Evolutionary conservation across 2,113 vertebrate species (phyloP).

Genomic region (Talpa occidentalis): DNA sequence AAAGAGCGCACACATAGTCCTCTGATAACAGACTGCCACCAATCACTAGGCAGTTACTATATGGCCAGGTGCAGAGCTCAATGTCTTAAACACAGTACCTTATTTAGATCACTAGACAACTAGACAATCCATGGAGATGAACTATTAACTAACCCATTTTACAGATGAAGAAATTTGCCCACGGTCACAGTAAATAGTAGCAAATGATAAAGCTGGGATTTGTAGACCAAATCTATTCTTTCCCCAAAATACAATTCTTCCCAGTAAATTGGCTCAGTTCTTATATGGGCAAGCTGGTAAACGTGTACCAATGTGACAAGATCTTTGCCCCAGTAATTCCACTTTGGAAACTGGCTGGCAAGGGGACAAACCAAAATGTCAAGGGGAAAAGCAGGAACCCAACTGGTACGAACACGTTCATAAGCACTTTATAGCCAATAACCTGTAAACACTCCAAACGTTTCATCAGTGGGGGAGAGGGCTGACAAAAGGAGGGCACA

Average conservation of each 20-base stretch:
- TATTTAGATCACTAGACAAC: constrained; percentile 15
- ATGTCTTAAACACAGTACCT: neutral
- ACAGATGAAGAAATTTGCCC: neutral
- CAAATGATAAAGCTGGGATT: neutral
- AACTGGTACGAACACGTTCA: neutral
- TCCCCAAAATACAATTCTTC: neutral
- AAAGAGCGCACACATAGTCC: neutral
- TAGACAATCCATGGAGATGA: constrained; percentile 22
- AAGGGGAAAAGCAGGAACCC: neutral
- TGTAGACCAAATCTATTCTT: neutral
- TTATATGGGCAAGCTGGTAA: neutral
- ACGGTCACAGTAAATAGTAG: neutral
- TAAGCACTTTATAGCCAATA: neutral
- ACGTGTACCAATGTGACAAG: neutral
- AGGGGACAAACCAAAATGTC: neutral
- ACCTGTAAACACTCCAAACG: neutral
- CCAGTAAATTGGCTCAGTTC: neutral
- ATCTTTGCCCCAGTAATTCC: neutral
- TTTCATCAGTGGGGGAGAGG: neutral
- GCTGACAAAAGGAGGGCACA: neutral
- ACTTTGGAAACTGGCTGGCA: neutral
- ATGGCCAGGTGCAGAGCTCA: neutral
- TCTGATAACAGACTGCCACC: neutral
- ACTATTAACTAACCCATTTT: constrained; percentile 20
- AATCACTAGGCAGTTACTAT: neutral